phyloP scores from a whole-genome alignment of 2,888 invertebrate genomes.

The Melolontha melolontha region DNA sequence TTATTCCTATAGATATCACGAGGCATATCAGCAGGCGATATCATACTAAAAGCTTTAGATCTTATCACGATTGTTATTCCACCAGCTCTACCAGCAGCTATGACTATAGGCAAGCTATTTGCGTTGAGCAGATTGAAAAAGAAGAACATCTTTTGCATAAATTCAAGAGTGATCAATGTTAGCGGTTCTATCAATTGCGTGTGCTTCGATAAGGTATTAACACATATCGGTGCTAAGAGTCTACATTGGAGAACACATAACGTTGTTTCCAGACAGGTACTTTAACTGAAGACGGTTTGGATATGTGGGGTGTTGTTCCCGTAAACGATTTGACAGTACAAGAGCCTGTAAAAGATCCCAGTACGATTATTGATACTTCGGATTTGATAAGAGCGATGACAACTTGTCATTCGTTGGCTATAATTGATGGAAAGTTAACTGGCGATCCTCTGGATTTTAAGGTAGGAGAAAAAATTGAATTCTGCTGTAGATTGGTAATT shows the following conservation, averaged over 20 bases:
- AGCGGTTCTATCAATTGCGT: conserved; percentile 90
- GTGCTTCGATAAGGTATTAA: conserved; percentile 87
- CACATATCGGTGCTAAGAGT: background rate
- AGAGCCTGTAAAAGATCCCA: conserved; percentile 54
- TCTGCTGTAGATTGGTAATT: too few relatives aligned
- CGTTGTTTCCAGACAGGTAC: conserved; percentile 84
- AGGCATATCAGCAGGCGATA: conserved; percentile 72
- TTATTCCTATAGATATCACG: conserved; percentile 69
- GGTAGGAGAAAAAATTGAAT: too few relatives aligned
- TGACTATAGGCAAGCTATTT: conserved; percentile 95
- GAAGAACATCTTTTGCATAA: conserved; percentile 88
- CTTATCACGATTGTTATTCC: conserved; percentile 95
- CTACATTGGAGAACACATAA: background rate
- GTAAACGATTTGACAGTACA: conserved; percentile 54
- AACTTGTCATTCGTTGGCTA: conserved; percentile 90
- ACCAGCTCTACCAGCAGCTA: conserved; percentile 94
- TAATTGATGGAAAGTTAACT: conserved; percentile 84
- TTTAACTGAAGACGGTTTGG: conserved; percentile 94
- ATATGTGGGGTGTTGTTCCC: conserved; percentile 94
- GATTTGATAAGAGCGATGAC: conserved; percentile 81
- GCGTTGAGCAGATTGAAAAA: conserved; percentile 85
- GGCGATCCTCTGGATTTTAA: conserved; percentile 97
- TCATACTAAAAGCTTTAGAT: conserved; percentile 86
- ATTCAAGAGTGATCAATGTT: conserved; percentile 93
- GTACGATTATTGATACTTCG: conserved; percentile 49